These are phyloP conservation scores for Lepidurus apus DNA, from an alignment of 1,140 invertebrate genomes.

Conservation along the genomic window DNA sequence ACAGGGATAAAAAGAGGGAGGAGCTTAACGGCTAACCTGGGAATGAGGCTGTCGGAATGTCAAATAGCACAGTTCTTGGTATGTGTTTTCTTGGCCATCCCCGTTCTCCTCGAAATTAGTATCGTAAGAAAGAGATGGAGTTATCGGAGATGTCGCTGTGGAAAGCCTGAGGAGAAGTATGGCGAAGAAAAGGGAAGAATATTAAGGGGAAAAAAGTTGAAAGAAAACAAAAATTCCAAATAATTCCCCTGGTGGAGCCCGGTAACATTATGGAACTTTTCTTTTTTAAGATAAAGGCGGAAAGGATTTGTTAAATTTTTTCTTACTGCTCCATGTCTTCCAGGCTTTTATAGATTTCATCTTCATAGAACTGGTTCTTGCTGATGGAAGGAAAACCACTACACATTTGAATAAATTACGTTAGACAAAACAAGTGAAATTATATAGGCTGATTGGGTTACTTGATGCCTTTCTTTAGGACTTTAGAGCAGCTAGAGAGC, in stretches of 20 bases:
- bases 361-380: constrained; percentile 44
- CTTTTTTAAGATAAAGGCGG: neutral
- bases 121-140: neutral
- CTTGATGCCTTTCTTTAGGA: constrained; percentile 58
- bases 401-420: constrained; percentile 36
- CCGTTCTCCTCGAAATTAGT: constrained; percentile 39
- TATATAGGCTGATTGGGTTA: constrained; percentile 49
- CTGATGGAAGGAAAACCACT: constrained; percentile 47
- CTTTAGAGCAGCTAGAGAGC: constrained; percentile 71
- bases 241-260: neutral
- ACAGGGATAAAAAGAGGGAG: neutral
- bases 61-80: constrained; percentile 80
- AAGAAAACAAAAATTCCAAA: neutral
- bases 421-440: neutral
- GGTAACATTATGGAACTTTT: no score
- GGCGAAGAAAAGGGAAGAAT: constrained; percentile 6
- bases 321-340: constrained; percentile 50
- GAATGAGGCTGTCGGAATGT: constrained; percentile 52
- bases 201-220: neutral
- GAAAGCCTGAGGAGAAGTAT: constrained; percentile 27
- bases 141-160: neutral
- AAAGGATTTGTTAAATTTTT: neutral
- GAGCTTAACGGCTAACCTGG: constrained; percentile 3
- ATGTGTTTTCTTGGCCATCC: constrained; percentile 72
- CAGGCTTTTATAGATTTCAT: constrained; percentile 51